Base-by-base conservation (phyloP, 2,113 vertebrate species). In the Microcebus griseorufus region DNA sequence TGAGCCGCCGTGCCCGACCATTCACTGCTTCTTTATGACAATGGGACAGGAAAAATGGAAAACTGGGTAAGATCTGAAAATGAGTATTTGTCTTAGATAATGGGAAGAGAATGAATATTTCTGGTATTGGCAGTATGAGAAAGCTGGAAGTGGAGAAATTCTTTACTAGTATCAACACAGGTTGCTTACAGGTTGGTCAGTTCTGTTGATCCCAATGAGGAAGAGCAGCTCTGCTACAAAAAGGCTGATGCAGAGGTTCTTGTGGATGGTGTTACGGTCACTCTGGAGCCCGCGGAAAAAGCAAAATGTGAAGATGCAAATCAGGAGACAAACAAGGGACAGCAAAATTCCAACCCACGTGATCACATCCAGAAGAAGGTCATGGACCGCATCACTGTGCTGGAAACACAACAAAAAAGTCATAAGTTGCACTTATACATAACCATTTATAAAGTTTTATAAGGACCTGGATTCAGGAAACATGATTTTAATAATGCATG, bases 261-360 rank as follows among this genome's bases (percentile, higher is more conserved):
- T 99, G 97, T 99, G 99, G 98, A 99, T 99, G 2, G 99, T 99
- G 98, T 99, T 99, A 34, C 99, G 99, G 92, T 99, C 99, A 0
- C 99, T 99, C 98, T 99, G 99, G 80, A 99, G 99, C 39, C 99
- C 99, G 0, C 99, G 99, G 99, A 99, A 99, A 98, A 99, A 99
- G 99, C 99, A 99, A 98, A 99, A 99, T 93, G 99, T 99, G 99
- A 99, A 99, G 99, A 99, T 99, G 99, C 99, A 99, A 98, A 99
- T 99, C 98, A 99, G 99, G 96, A 99, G 99, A 98, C 99, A 99
- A 95, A 99, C 99, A 93, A 99, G 99, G 0, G 99, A 99, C n/a
- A 99, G 99, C 86, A 99, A 98, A 98, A 99, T 99, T 95, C 99
- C 99, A 82, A 99, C 99, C 99, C 99, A 99, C 0, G 99, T 99